Base-by-base conservation (phyloP, 2,888 invertebrate species). In the Pollenia amentaria region DNA sequence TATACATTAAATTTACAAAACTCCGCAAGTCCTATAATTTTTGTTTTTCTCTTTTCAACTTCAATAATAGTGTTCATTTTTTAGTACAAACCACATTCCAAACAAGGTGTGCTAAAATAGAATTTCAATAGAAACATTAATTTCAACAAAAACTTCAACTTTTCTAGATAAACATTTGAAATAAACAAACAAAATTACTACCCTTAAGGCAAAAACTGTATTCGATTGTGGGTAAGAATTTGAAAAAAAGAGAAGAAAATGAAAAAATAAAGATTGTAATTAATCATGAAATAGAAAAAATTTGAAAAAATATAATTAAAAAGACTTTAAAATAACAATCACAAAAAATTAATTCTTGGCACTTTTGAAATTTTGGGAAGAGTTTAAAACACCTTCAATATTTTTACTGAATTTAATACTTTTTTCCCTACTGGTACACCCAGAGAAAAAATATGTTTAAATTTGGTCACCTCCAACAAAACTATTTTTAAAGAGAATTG, bases 41-140 rank as follows among this genome's bases (percentile, higher is more conserved):
- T 57, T 57, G n/a, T 12, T 57, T 29, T 29, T 65, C 16, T 10
- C 48, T 67, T 48, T 4, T 2, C 44, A 44, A 21, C 11, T 72
- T 62, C 18, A 46, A 75, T 21, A 60, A 10, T 44, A 69, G n/a
- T 62, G 64, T 16, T 3, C 11, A 48, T 62, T 29, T 42, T 40
- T n/a, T 42, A 44, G 16, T 55, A 53, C 53, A 79, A 79, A 79
- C 70, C 60, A 51, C 79, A 79, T 79, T 79, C 70, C 70, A 79
- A 14, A 62, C 60, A 78, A 69, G 78, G 78, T 69, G 69, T 69
- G 78, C 42, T 48, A 51, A 62, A 75, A 75, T 53, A 11, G 18
- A 42, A 69, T 53, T 42, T 14, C 48, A 67, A n/a, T 38, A 38
- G 12, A 0, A 14, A 1, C 57, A 57, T 29, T 14, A 1, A 14